These are phyloP conservation scores for Platycheirus rosarum DNA, from an alignment of 2,888 invertebrate species.

Conservation along the genomic window DNA sequence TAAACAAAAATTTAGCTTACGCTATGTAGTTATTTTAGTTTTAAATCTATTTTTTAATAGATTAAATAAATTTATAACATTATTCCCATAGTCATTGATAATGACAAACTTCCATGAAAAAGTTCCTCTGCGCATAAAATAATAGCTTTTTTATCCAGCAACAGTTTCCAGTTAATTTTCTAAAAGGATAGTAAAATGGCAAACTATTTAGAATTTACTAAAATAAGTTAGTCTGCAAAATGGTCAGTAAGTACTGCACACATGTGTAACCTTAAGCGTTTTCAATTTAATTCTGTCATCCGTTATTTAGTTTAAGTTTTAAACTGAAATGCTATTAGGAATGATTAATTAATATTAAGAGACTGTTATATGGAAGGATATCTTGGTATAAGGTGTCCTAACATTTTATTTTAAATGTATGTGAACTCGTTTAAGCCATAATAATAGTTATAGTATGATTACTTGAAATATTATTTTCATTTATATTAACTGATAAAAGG, in stretches of 20 bases:
- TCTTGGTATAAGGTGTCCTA: no score
- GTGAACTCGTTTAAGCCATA: no score
- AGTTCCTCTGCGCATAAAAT: not conserved
- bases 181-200: not conserved
- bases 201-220: not conserved
- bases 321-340: not conserved
- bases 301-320: not conserved
- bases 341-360: not conserved
- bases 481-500: no score
- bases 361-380: not conserved
- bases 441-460: no score
- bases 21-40: no score
- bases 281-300: conserved; percentile 7
- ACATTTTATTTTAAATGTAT: no score
- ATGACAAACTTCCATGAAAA: not conserved
- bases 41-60: no score
- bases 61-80: not conserved
- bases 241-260: not conserved
- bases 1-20: no score
- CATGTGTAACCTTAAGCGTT: not conserved
- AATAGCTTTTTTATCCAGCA: not conserved
- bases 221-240: conserved; percentile 2
- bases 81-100: not conserved
- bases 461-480: no score
- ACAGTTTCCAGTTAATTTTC: not conserved